Evolutionary conservation across 1,140 invertebrate genomes (phyloP).

Genomic region (Cyrtorhinus lividipennis): DNA sequence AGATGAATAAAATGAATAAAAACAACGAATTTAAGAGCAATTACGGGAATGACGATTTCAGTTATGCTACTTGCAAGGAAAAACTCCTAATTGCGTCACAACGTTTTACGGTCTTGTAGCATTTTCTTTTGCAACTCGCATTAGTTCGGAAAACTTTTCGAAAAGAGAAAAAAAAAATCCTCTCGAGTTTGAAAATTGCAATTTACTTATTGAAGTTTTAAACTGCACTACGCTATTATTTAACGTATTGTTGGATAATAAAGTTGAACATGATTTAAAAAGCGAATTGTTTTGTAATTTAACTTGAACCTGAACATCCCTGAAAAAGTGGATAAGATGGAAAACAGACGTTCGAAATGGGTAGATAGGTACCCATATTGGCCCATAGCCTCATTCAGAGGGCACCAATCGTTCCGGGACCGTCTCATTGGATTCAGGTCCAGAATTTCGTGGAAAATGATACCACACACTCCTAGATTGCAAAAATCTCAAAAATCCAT

Average conservation of each 20-base stretch:
- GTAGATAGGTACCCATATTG: too few species aligned
- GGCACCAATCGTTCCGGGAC: too few species aligned
- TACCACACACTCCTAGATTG: too few species aligned
- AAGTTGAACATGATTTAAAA: neutral
- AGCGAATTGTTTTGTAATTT: too few species aligned
- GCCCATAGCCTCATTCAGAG: too few species aligned
- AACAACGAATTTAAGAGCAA: constrained; percentile 2
- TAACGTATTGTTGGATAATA: constrained; percentile 2
- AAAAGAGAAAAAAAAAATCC: neutral
- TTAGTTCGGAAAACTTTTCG: neutral
- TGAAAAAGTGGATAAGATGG: too few species aligned
- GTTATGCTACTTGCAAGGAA: neutral
- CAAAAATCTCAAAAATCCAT: too few species aligned
- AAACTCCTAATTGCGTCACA: neutral
- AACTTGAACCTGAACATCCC: too few species aligned
- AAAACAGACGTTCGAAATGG: too few species aligned
- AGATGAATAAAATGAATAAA: neutral
- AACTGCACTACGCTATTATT: neutral
- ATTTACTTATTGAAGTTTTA: neutral
- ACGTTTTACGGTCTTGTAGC: neutral
- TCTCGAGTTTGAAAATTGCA: neutral
- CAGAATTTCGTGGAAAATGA: too few species aligned
- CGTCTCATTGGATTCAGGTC: too few species aligned
- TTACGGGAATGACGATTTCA: neutral
- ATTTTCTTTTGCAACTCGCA: neutral